phyloP scores from a whole-genome alignment of 2,113 vertebrate species.

The Xiphorhynchus elegans region DNA sequence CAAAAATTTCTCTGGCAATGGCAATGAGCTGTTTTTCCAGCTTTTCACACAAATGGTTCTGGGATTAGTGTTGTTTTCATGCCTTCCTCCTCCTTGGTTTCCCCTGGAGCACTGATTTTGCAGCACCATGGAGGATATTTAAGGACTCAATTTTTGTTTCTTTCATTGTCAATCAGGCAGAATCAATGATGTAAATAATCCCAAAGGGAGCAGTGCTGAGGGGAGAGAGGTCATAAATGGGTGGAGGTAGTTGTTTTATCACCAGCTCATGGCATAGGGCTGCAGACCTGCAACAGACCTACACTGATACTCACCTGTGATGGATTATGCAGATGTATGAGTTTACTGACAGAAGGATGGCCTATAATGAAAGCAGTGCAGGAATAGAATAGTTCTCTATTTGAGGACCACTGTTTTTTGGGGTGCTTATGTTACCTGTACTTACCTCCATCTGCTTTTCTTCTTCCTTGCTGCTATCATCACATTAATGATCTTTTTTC shows the following conservation, averaged over 20 bases:
- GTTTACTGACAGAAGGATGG: neutral
- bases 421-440: neutral
- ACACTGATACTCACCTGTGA: neutral
- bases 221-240: neutral
- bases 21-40: neutral
- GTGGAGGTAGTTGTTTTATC: accelerated
- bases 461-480: neutral
- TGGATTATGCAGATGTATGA: neutral
- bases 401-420: neutral
- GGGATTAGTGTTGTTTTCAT: neutral
- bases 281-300: neutral
- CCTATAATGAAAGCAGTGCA: neutral
- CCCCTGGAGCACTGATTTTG: neutral
- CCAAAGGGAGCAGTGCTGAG: neutral
- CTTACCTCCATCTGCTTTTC: neutral
- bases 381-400: neutral
- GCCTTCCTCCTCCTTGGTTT: neutral
- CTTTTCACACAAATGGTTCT: neutral
- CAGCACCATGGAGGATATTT: neutral
- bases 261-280: neutral
- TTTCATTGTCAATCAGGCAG: neutral
- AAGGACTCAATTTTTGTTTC: neutral
- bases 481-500: neutral
- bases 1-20: neutral
- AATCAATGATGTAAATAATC: neutral